Base-by-base conservation (phyloP, 2,888 invertebrate genomes). In the Aphodius sticticus region DNA sequence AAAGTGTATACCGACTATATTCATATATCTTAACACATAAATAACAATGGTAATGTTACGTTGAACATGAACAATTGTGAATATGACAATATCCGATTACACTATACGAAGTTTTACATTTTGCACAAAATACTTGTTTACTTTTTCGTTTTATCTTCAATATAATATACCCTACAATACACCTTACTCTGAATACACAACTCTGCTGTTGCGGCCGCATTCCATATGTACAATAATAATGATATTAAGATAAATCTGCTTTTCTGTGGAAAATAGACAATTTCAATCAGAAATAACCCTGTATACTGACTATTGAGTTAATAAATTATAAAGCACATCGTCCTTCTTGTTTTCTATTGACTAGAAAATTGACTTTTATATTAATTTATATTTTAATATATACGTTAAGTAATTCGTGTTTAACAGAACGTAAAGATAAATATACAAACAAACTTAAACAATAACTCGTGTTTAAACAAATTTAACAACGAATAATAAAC, bases 41-140 rank as follows among this genome's bases (percentile, higher is more conserved):
- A 82, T 82, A 83, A 82, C 83, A 82, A 81, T 81, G 81, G 81
- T 82, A 81, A 80, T 81, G 83, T 77, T 80, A 80, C 76, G 80
- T 78, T 77, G 78, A 80, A 80, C 80, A 78, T 80, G 80, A 80
- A 78, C 72, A 75, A 74, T 71, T 77, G 72, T 79, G 79, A 72
- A 71, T 71, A 77, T 77, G 77, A 76, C 75, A 70, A 76, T 7
- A 53, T 53, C 53, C 53, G 53, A 53, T 53, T 53, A 53, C 53
- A 9, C 9, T 53, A 53, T 53, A 53, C 12, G 53, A 53, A 53
- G 53, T 53, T 53, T 53, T 53, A 53, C 53, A 53, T 53, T 53
- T 53, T 53, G 53, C 53, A 53, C 53, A 53, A 53, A 53, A 53
- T 53, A 53, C 53, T 53, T 53, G 53, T 53, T 53, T 53, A 53